Conservation (phyloP, 2,113 vertebrate species). For the Etheostoma cragini region DNA sequence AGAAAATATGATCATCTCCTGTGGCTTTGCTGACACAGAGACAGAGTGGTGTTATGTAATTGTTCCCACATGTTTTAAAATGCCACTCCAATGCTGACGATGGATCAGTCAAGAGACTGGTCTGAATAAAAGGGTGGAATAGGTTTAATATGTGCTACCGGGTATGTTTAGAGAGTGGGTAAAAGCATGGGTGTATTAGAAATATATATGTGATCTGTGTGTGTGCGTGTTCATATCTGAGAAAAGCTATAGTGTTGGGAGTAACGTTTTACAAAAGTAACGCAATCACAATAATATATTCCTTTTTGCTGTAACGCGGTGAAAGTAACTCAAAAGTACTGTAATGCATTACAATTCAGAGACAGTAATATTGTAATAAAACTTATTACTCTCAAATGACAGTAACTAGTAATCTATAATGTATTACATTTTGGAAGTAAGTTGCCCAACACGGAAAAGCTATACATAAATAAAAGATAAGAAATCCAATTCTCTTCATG, state of each 20-base stretch:
- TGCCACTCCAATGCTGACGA: slow-evolving; percentile 14
- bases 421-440: too few relatives aligned
- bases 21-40: slow-evolving; percentile 1
- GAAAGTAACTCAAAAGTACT: too few relatives aligned
- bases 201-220: slow-evolving; percentile 4
- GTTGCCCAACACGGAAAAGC: neutral
- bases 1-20: slow-evolving; percentile 44
- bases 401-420: too few relatives aligned
- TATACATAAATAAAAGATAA: slow-evolving; percentile 5
- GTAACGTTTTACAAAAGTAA: too few relatives aligned
- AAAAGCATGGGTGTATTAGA: neutral
- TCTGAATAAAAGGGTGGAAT: slow-evolving; percentile 19
- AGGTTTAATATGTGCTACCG: slow-evolving; percentile 21
- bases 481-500: slow-evolving; percentile 24
- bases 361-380: too few relatives aligned
- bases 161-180: slow-evolving; percentile 8
- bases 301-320: too few relatives aligned
- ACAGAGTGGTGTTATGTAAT: slow-evolving; percentile 49
- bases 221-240: slow-evolving; percentile 8
- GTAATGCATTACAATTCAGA: too few relatives aligned
- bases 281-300: too few relatives aligned
- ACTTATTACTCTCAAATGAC: too few relatives aligned
- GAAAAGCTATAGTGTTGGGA: neutral
- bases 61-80: slow-evolving; percentile 43
- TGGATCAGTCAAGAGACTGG: neutral